Base-by-base conservation (phyloP, 2,797 vertebrate species). In the Borostomias antarcticus region DNA sequence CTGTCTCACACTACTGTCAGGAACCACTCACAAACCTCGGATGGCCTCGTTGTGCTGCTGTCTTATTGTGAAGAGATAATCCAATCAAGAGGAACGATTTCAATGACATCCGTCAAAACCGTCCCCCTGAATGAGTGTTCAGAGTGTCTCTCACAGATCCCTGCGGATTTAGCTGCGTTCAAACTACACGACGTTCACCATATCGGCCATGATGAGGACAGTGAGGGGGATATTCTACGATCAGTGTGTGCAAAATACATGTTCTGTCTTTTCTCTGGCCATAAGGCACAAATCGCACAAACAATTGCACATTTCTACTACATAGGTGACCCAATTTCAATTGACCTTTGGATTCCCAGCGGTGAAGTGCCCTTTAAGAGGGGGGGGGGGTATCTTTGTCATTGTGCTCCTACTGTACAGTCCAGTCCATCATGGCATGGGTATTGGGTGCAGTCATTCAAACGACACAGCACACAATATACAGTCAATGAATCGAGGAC, bases 161-260 rank as follows among this genome's bases (percentile, higher is more conserved):
- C 69, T 45, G 60, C 68, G 69, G 66, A 59, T 19, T 66, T 66
- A 76, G 47, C 59, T 74, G 50, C 47, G 9, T 21, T 19, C 6
- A n/a, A 25, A 48, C 40, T 4, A 10, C 26, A 25, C 45, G 5
- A 43, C 13, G 13, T 43, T 17, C 40, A 43, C 40, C 40, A 43
- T 43, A 13, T 0, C 13, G 17, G 40, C 4, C 48, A 9, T 11
- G n/a, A 51, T 29, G 45, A 59, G 74, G 61, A 47, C 32, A 74
- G 68, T 77, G 58, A n/a, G 63, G 76, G 45, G 84, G 77, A 76
- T 76, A 74, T 76, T 76, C 69, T 62, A 78, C 82, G 79, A 89
- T 88, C 80, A 89, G 78, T 19, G 10, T 29, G 32, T 78, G 77
- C 80, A 79, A 80, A 85, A n/a, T n/a, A n/a, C n/a, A n/a, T n/a